These are phyloP conservation scores for Melanostigma gelatinosum DNA, from an alignment of 2,113 vertebrate species.

Conservation along the genomic window DNA sequence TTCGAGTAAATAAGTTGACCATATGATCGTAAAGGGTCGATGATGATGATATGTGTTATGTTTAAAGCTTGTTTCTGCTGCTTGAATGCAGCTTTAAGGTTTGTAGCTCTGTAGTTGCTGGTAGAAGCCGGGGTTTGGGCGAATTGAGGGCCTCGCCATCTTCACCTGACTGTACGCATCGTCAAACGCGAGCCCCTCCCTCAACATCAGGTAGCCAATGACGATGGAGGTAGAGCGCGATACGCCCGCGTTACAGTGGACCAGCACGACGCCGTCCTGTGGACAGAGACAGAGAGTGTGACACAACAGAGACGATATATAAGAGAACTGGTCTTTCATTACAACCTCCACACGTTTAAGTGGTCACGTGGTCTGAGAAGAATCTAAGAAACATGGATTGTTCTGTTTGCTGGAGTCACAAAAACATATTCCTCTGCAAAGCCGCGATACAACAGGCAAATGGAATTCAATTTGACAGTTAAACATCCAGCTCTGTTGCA, in stretches of 20 bases:
- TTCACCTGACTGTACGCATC: constrained; percentile 90
- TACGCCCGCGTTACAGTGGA: constrained; percentile 97
- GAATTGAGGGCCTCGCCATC: constrained; percentile 85
- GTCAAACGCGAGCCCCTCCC: constrained; percentile 87
- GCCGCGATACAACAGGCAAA: not conserved
- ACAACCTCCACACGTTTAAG: not conserved
- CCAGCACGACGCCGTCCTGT: constrained; percentile 89
- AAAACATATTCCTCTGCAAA: no score
- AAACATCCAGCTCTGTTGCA: not conserved
- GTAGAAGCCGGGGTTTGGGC: constrained; percentile 93
- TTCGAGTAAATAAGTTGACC: no score
- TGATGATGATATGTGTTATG: not conserved
- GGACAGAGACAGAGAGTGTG: constrained; percentile 41
- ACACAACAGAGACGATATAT: not conserved
- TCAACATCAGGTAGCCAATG: constrained; percentile 92
- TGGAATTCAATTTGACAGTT: not conserved
- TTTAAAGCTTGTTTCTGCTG: not conserved
- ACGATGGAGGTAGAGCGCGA: constrained; percentile 91
- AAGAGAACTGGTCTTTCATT: not conserved
- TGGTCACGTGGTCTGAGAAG: not conserved
- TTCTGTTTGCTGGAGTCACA: no score
- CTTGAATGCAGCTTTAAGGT: constrained; percentile 42
- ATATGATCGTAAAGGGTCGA: no score
- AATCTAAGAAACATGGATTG: not conserved
- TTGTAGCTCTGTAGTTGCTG: constrained; percentile 89